These are phyloP conservation scores for Onchidella celtica DNA, from an alignment of 2,888 invertebrate species.

Conservation along the genomic window DNA sequence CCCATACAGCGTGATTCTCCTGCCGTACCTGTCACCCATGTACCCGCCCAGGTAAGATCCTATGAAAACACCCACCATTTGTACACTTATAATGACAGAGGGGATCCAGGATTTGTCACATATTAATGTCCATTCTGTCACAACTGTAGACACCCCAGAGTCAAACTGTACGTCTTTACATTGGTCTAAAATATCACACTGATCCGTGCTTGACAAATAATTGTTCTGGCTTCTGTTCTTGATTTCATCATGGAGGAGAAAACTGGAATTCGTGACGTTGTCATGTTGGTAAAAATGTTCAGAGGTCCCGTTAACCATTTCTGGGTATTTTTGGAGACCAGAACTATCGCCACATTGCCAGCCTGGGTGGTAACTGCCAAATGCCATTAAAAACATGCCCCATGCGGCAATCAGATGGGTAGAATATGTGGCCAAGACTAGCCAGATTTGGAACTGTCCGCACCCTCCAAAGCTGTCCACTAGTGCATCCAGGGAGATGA, in stretches of 20 bases:
- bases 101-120: conserved; percentile 68
- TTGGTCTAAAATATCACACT: not conserved
- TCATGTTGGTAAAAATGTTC: too few relatives aligned
- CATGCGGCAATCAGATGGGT: conserved; percentile 56
- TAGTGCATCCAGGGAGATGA: too few relatives aligned
- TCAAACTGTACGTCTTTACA: conserved; percentile 22
- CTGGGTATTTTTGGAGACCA: too few relatives aligned
- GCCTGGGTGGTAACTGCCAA: conserved; percentile 60
- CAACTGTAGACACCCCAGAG: not conserved
- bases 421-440: conserved; percentile 52
- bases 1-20: conserved; percentile 59
- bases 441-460: conserved; percentile 61
- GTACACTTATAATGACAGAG: conserved; percentile 71
- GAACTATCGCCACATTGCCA: conserved; percentile 60
- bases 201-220: too few relatives aligned
- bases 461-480: too few relatives aligned
- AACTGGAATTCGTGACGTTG: too few relatives aligned
- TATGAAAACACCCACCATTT: conserved; percentile 76
- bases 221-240: too few relatives aligned
- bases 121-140: conserved; percentile 55
- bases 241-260: too few relatives aligned
- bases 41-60: conserved; percentile 71
- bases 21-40: conserved; percentile 59
- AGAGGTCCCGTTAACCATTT: too few relatives aligned
- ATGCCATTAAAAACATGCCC: conserved; percentile 68